Evolutionary conservation across 37 sponge, comb jelly and placozoan genomes (phyloP).

Genomic region (Agelas oroides): DNA sequence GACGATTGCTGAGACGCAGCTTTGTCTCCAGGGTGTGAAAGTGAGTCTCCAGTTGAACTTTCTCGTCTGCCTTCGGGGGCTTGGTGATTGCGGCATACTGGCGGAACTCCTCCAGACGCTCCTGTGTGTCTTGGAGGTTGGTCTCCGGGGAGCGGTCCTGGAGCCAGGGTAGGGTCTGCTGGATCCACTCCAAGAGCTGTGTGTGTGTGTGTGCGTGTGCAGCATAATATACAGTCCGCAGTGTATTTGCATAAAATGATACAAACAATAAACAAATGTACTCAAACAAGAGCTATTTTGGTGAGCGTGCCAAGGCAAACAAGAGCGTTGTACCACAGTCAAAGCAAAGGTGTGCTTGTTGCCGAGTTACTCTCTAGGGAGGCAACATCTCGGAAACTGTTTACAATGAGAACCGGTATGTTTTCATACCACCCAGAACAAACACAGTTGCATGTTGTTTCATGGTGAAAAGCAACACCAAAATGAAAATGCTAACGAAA

Average conservation of each 20-base stretch:
- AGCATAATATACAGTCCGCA: too few relatives aligned
- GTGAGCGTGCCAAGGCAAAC: too few relatives aligned
- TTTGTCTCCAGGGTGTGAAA: constrained; percentile 98
- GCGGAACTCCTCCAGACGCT: constrained; percentile 92
- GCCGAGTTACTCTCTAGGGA: too few relatives aligned
- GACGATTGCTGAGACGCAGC: constrained; percentile 91
- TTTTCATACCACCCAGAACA: too few relatives aligned
- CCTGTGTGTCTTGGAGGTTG: constrained; percentile 77
- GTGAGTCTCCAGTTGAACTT: constrained; percentile 89
- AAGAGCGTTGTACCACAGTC: too few relatives aligned
- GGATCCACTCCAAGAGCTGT: constrained; percentile 96
- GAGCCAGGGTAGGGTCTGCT: constrained; percentile 85
- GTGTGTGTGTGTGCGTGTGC: not conserved
- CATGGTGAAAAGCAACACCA: too few relatives aligned
- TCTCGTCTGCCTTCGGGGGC: constrained; percentile 96
- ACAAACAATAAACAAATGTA: too few relatives aligned
- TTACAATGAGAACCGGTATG: not conserved
- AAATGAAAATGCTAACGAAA: too few relatives aligned
- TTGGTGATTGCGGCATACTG: constrained; percentile 83
- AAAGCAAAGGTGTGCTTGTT: too few relatives aligned
- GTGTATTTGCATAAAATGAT: not conserved
- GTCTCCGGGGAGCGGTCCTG: constrained; percentile 71
- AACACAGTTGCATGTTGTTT: too few relatives aligned
- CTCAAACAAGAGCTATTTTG: not conserved
- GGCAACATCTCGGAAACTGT: too few relatives aligned